Evolutionary conservation across 2,888 invertebrate genomes (phyloP), one percentile per base, ranked within the genome.

Genomic region (Clivina fossor): DNA sequence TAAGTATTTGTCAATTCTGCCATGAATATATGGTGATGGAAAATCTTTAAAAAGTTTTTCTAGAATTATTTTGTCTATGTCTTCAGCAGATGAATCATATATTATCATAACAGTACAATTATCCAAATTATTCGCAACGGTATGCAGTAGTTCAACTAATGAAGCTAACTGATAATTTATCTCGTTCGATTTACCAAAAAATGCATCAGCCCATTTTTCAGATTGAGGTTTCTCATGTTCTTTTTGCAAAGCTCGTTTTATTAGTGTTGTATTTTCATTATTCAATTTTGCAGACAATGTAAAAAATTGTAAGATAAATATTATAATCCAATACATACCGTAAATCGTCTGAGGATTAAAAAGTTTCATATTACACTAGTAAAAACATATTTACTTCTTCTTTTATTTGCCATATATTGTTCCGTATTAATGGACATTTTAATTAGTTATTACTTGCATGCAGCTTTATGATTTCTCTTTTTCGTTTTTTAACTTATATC

Each of bases 71-170:
- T 74, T 78, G 44, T 84, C 81, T 28, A 76, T 75, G 2, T 75
- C 71, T 66, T 81, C 80, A 1, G 82, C 78, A 65, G 74, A 74
- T 54, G 65, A 74, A 57, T 88, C 87, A 62, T 87, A 87, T n/a
- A 87, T 76, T 57, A 86, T 77, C 2, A 83, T 76, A 1, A 85
- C 81, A 1, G 80, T 80, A 64, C 88, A 88, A 54, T 81, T 80
- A n/a, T 70, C 72, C 19, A 87, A 69, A 70, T 87, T 82, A 5
- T 78, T 41, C 1, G 83, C 80, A 28, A 88, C 76, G 64, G 80
- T 80, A 57, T 79, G 78, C 3, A 88, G 66, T 9, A 88, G 73
- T 40, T 73, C 73, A 1, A 84, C 79, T 7, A 88, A 71, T 0
- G 85, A 84, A n/a, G 75, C 69, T 0, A 74, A 76, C 70, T 84